Evolutionary conservation across 2,113 vertebrate genomes (phyloP), one percentile per base, ranked within the genome.

Genomic region (Bolborhynchus lineola): DNA sequence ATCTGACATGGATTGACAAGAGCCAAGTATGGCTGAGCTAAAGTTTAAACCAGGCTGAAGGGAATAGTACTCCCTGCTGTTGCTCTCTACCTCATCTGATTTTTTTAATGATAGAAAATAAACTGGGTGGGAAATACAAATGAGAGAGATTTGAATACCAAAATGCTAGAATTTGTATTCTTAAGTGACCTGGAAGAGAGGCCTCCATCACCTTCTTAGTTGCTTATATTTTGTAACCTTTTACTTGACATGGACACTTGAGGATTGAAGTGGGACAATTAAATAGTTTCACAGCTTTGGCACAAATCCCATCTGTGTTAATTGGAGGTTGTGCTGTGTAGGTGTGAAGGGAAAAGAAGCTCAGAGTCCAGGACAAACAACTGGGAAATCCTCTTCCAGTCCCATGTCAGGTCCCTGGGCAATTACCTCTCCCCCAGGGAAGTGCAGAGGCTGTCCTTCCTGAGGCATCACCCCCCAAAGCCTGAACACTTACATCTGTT

Each of bases 1-100:
- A 68, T 92, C 77, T 82, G 75, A 96, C 91, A 49, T 94, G 92
- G 91, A 95, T 93, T 96, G 96, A 97, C 93, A 67, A 71, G 88
- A 96, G 95, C 97, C 93, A 96, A 95, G 87, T 92, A 83, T 39
- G 50, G 79, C 49, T 46, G 86, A 93, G 88, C 82, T 96, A 70
- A 84, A 90, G 82, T 88, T 91, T 95, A 92, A 96, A 35, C 59
- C 26, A 28, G 82, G 89, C 68, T 78, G 67, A 87, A 94, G 79
- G 74, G 67, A 91, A 85, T 67, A 65, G n/a, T 79, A 94, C 62
- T 93, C 64, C 42, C 28, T 87, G 86, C 78, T 67, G 50, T 88
- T 57, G 11, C 33, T 71, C 41, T 82, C 39, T 77, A 33, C 62
- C 86, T 76, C 5, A 31, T 59, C 63, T 67, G 46, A 49, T 7